phyloP scores from a whole-genome alignment of 2,888 invertebrate species.

The Volucella inanis region DNA sequence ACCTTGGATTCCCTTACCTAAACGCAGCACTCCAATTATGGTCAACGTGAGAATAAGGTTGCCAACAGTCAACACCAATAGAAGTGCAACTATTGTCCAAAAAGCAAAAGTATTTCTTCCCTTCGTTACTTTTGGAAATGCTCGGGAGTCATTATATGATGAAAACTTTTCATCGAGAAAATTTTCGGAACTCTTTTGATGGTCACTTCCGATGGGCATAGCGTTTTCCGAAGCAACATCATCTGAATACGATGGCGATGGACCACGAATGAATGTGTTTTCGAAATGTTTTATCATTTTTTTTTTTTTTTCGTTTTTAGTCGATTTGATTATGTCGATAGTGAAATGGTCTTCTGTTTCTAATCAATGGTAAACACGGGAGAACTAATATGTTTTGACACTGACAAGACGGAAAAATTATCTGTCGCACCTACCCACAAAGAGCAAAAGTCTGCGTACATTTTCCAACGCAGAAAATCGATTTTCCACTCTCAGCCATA shows the following conservation, averaged over 20 bases:
- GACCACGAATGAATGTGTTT: slow-evolving; percentile 81
- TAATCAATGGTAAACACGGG: neutral
- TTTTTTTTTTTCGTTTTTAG: neutral
- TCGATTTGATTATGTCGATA: neutral
- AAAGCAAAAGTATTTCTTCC: slow-evolving; percentile 86
- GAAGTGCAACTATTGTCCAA: slow-evolving; percentile 89
- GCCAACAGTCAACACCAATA: slow-evolving; percentile 89
- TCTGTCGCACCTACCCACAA: neutral
- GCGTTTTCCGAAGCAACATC: slow-evolving; percentile 81
- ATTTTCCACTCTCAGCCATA: slow-evolving; percentile 18
- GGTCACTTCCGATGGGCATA: slow-evolving; percentile 77
- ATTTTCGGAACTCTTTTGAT: slow-evolving; percentile 77
- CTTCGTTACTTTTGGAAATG: slow-evolving; percentile 76
- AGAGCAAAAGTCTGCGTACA: neutral
- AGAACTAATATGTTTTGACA: slow-evolving; percentile 14
- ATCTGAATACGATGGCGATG: slow-evolving; percentile 82
- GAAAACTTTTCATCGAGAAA: slow-evolving; percentile 78
- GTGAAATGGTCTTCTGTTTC: neutral
- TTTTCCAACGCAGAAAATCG: slow-evolving; percentile 2
- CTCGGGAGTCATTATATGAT: slow-evolving; percentile 70
- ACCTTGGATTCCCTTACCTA: slow-evolving; percentile 93
- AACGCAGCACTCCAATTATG: slow-evolving; percentile 90
- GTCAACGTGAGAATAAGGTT: slow-evolving; percentile 92
- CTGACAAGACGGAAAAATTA: slow-evolving; percentile 36
- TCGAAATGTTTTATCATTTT: slow-evolving; percentile 80